Percentiles rank a stretch among this genome's conserved stretches.
These are phyloP conservation scores for Drosophila trapezifrons DNA, from an alignment of 1,140 invertebrate species.

Conservation along the genomic window DNA sequence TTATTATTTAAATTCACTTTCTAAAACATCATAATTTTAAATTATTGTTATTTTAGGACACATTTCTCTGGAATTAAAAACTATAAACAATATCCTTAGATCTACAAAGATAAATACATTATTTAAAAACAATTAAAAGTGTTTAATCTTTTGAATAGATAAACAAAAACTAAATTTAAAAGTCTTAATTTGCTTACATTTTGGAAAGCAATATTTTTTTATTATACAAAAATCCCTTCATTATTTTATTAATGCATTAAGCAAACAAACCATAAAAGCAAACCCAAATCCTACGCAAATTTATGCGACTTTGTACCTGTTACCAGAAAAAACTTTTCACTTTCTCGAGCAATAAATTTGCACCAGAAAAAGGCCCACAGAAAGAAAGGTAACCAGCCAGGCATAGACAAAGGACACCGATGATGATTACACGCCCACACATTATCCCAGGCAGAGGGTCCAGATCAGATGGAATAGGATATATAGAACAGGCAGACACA, in stretches of 20 bases:
- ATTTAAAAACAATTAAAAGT: too few relatives aligned
- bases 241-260: neutral
- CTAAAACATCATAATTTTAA: too few relatives aligned
- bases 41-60: too few relatives aligned
- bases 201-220: too few relatives aligned
- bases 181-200: too few relatives aligned
- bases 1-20: too few relatives aligned
- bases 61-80: too few relatives aligned
- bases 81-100: too few relatives aligned
- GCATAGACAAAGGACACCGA: slow-evolving; percentile 36
- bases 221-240: neutral
- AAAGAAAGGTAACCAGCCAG: slow-evolving; percentile 19
- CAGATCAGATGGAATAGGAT: slow-evolving; percentile 18
- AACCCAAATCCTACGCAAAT: slow-evolving; percentile 5
- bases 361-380: slow-evolving; percentile 17
- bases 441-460: slow-evolving; percentile 37
- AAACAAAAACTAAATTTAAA: too few relatives aligned
- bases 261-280: neutral
- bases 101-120: too few relatives aligned
- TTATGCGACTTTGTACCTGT: slow-evolving; percentile 24
- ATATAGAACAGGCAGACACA: slow-evolving; percentile 27
- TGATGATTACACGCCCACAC: slow-evolving; percentile 74
- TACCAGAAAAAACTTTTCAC: slow-evolving; percentile 45
- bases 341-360: slow-evolving; percentile 54
- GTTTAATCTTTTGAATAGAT: too few relatives aligned